Evolutionary conservation across 1,140 invertebrate species (phyloP).

Genomic region (Eriocheir sinensis): DNA sequence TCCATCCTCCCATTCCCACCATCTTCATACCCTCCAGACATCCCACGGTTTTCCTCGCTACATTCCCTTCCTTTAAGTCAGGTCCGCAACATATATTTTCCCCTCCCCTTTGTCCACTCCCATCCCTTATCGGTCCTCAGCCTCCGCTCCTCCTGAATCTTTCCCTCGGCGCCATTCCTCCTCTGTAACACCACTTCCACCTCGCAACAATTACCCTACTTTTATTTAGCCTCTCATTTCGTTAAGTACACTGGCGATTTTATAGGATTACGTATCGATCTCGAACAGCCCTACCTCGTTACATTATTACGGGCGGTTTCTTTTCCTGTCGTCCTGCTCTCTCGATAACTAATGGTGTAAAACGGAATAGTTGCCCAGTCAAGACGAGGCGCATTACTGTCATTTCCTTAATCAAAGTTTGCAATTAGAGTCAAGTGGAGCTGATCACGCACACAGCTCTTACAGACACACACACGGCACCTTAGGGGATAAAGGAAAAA

Average conservation of each 20-base stretch:
- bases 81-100: constrained; percentile 13
- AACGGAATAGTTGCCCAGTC: constrained; percentile 42
- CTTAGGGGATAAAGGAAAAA: neutral
- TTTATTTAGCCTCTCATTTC: constrained; percentile 71
- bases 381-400: constrained; percentile 33
- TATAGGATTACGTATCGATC: constrained; percentile 58
- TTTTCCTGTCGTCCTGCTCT: constrained; percentile 32
- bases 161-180: neutral
- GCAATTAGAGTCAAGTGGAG: constrained; percentile 57
- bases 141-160: constrained; percentile 20
- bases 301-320: constrained; percentile 51
- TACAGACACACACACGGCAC: neutral
- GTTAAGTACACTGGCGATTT: constrained; percentile 68
- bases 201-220: constrained; percentile 23
- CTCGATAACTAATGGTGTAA: constrained; percentile 59
- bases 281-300: constrained; percentile 36
- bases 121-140: constrained; percentile 6
- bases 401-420: constrained; percentile 67
- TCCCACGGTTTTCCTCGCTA: neutral
- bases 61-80: constrained; percentile 18
- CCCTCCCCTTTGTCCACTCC: constrained; percentile 19
- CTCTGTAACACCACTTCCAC: neutral
- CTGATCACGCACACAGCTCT: constrained; percentile 40
- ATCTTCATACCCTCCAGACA: neutral
- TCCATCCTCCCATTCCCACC: neutral